These are phyloP conservation scores for Sericinus montela DNA, from an alignment of 2,888 invertebrate species.

Conservation along the genomic window DNA sequence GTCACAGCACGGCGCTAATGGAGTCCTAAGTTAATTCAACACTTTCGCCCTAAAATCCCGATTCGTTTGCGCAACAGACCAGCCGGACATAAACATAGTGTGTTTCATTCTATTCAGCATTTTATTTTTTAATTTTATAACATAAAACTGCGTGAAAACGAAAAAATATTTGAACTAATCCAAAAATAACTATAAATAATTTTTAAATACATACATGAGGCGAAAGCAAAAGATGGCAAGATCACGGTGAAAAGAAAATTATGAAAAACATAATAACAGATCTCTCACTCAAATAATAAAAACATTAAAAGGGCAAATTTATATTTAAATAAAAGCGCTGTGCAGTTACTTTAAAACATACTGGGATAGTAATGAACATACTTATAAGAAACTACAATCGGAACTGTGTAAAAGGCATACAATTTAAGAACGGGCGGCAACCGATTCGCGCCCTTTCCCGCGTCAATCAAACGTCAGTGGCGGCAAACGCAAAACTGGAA, in stretches of 20 bases:
- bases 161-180: too few species aligned
- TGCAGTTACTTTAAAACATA: slow-evolving; percentile 20
- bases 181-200: too few species aligned
- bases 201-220: too few species aligned
- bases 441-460: slow-evolving; percentile 75
- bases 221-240: too few species aligned
- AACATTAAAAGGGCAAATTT: too few species aligned
- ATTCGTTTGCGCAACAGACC: slow-evolving; percentile 45
- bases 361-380: slow-evolving; percentile 36
- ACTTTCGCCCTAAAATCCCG: slow-evolving; percentile 61
- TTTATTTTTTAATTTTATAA: not conserved
- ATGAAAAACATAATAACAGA: too few species aligned
- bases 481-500: slow-evolving; percentile 42
- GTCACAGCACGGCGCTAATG: slow-evolving; percentile 64
- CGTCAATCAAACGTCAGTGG: slow-evolving; percentile 68
- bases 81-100: slow-evolving; percentile 42
- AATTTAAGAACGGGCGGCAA: slow-evolving; percentile 38
- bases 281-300: too few species aligned
- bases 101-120: slow-evolving; percentile 42
- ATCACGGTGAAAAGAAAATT: too few species aligned
- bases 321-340: too few species aligned
- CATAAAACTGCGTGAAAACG: too few species aligned
- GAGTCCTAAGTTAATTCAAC: slow-evolving; percentile 62
- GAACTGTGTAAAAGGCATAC: slow-evolving; percentile 31
- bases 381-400: slow-evolving; percentile 35